These are phyloP conservation scores for Muraenolepis orangiensis DNA, from an alignment of 2,797 vertebrate genomes.

Conservation along the genomic window DNA sequence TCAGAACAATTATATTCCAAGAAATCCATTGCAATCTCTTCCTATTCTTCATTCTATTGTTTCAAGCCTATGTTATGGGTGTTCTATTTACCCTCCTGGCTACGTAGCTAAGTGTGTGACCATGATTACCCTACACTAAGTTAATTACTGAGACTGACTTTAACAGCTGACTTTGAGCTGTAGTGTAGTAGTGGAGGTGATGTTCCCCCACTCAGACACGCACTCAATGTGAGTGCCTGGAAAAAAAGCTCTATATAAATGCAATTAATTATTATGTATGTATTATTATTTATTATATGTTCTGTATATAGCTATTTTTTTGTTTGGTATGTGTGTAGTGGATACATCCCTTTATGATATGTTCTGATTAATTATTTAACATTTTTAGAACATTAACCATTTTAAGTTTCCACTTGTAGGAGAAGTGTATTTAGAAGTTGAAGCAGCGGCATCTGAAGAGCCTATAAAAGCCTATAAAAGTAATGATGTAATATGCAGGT, in stretches of 20 bases:
- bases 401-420: not conserved
- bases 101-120: no score
- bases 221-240: no score
- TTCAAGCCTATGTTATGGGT: not conserved
- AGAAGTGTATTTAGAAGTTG: not conserved
- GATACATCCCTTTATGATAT: not conserved
- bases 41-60: not conserved
- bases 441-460: not conserved
- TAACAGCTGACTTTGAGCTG: no score
- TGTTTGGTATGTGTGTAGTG: not conserved
- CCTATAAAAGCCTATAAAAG: not conserved
- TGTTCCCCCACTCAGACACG: no score
- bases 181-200: no score
- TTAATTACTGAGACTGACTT: no score
- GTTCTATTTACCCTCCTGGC: no score
- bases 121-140: no score
- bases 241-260: not conserved
- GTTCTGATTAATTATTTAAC: not conserved
- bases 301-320: not conserved
- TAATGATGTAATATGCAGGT: conserved; percentile 26
- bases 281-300: no score
- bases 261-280: not conserved
- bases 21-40: not conserved
- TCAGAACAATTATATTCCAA: not conserved
- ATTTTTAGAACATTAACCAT: not conserved